Evolutionary conservation across 2,113 vertebrate genomes (phyloP).

Genomic region (Proteles cristata): DNA sequence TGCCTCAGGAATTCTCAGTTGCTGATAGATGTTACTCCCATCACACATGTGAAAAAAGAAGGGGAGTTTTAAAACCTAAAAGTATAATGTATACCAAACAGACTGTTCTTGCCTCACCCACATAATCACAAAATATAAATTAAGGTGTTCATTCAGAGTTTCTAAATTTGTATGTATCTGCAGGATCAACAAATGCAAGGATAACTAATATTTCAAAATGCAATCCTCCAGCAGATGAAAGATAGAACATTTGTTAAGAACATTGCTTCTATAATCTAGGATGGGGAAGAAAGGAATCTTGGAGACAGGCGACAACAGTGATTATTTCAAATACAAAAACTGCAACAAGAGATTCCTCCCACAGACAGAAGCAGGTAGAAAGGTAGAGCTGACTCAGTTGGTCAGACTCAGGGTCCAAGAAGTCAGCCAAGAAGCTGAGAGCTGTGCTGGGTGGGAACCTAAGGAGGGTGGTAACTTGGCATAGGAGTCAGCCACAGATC

Average conservation of each 20-base stretch:
- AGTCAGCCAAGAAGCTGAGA: neutral
- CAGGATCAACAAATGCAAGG: neutral
- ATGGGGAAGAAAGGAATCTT: neutral
- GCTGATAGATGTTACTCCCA: neutral
- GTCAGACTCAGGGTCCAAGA: neutral
- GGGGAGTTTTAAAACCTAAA: neutral
- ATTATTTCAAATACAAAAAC: neutral
- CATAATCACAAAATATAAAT: constrained; percentile 47
- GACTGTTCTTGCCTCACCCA: neutral
- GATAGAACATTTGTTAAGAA: neutral
- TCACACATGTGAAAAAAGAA: neutral
- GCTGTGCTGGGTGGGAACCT: neutral
- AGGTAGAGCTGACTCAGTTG: neutral
- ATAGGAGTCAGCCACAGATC: neutral
- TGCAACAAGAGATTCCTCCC: neutral
- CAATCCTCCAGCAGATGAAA: neutral
- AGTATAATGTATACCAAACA: neutral
- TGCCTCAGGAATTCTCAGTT: neutral
- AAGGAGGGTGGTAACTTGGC: neutral
- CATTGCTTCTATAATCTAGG: neutral
- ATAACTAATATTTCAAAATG: constrained; percentile 28
- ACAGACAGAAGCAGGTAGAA: neutral
- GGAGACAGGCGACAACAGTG: neutral
- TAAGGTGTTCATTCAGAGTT: constrained; percentile 34
- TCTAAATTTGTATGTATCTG: constrained; percentile 28